Evolutionary conservation across 2,113 vertebrate genomes (phyloP).

Genomic region (Carettochelys insculpta): DNA sequence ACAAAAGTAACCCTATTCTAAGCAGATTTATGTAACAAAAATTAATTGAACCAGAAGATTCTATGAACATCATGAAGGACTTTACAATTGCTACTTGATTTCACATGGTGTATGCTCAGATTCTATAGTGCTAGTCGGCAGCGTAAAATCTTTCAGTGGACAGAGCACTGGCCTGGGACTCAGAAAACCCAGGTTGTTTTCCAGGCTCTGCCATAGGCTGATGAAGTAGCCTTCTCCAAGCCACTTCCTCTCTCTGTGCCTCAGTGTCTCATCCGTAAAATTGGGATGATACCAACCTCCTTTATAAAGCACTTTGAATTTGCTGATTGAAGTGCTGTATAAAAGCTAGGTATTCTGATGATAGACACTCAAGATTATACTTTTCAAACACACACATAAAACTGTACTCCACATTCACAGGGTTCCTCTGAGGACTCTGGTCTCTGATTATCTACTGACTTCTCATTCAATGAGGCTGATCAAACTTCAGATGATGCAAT

Average conservation of each 20-base stretch:
- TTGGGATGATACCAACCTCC: background rate
- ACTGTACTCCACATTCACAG: background rate
- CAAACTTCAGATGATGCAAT: background rate
- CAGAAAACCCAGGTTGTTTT: background rate
- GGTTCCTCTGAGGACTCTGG: background rate
- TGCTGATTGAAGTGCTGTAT: background rate
- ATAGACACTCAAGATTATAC: constrained; percentile 2
- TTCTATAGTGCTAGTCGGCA: background rate
- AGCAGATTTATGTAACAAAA: background rate
- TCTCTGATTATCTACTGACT: constrained; percentile 15
- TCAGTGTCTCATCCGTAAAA: background rate
- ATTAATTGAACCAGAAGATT: background rate
- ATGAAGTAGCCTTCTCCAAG: background rate
- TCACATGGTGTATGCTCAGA: background rate
- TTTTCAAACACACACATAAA: background rate
- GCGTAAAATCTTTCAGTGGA: background rate
- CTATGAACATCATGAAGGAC: background rate
- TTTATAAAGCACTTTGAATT: background rate
- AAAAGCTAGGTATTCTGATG: background rate
- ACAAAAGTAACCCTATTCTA: background rate
- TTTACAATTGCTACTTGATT: background rate
- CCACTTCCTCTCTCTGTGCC: background rate
- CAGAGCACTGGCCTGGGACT: background rate
- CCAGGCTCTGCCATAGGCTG: background rate
- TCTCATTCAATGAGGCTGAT: constrained; percentile 14